A percentile compares a stretch with the other conserved stretches of the same genome.
Conservation (phyloP, 1,140 invertebrate species). For the Probaryconus sp. region DNA sequence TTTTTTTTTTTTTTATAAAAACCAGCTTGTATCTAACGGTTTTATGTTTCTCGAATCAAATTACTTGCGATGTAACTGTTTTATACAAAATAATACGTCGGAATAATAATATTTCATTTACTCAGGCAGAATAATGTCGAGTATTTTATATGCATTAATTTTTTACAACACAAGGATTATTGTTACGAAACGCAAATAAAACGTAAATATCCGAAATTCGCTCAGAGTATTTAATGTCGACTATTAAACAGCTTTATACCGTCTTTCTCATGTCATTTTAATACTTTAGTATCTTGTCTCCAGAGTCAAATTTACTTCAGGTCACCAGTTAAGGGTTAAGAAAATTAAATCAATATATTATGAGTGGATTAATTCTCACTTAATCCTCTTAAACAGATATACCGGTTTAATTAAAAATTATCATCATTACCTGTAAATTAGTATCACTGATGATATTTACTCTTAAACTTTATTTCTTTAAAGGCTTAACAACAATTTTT, state of each 20-base stretch:
- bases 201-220: constrained; percentile 3
- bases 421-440: too few species aligned
- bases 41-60: constrained; percentile 25
- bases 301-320: constrained; percentile 27
- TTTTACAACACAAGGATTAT: background rate
- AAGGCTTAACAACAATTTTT: too few species aligned
- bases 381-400: background rate
- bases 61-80: constrained; percentile 7
- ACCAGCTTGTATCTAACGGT: background rate
- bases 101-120: background rate
- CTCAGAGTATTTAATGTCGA: background rate
- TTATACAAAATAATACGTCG: constrained; percentile 1
- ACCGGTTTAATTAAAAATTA: too few species aligned
- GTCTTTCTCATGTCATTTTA: constrained; percentile 12
- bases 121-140: too few species aligned
- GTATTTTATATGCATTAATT: too few species aligned
- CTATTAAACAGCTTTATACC: constrained; percentile 17
- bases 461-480: too few species aligned
- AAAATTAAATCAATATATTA: constrained; percentile 31
- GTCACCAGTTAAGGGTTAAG: constrained; percentile 23
- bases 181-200: background rate
- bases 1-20: too few species aligned
- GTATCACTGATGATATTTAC: too few species aligned
- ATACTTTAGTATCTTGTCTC: constrained; percentile 28
- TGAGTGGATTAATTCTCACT: constrained; percentile 4